Percentiles rank a stretch among this genome's conserved stretches.
Conservation (phyloP, 2,113 vertebrate genomes). For the Archocentrus centrarchus region DNA sequence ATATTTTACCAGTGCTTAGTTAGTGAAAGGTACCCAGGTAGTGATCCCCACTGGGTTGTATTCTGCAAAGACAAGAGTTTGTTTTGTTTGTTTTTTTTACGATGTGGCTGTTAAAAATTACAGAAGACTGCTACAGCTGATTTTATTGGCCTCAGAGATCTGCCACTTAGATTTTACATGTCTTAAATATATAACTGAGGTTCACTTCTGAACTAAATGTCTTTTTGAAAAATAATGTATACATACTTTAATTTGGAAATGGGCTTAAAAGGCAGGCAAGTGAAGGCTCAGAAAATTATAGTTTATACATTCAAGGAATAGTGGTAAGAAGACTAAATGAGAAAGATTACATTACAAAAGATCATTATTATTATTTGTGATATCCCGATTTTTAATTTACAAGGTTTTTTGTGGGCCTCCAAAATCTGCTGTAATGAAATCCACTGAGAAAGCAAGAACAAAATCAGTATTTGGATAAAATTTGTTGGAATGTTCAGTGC, state of each 20-base stretch:
- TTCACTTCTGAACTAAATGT: neutral
- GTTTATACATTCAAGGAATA: too few species aligned
- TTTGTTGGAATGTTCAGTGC: neutral
- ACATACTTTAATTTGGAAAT: neutral
- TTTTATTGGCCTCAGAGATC: neutral
- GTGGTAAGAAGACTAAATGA: too few species aligned
- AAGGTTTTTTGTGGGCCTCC: too few species aligned
- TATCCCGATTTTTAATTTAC: too few species aligned
- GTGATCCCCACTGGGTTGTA: neutral
- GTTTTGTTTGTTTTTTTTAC: neutral
- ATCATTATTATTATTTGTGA: too few species aligned
- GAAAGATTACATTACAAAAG: too few species aligned
- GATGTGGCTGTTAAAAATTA: neutral
- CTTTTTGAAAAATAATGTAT: neutral
- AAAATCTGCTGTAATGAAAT: neutral
- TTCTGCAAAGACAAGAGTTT: neutral
- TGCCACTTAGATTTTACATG: neutral
- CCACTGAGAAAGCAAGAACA: neutral
- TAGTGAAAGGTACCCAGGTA: conserved; percentile 7
- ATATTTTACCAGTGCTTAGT: conserved; percentile 19
- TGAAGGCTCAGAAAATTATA: neutral
- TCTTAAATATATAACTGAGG: neutral
- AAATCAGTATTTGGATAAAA: too few species aligned
- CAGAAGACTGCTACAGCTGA: neutral
- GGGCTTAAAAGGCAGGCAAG: neutral